phyloP scores from a whole-genome alignment of 2,797 vertebrate species.

The Salarias fasciatus region DNA sequence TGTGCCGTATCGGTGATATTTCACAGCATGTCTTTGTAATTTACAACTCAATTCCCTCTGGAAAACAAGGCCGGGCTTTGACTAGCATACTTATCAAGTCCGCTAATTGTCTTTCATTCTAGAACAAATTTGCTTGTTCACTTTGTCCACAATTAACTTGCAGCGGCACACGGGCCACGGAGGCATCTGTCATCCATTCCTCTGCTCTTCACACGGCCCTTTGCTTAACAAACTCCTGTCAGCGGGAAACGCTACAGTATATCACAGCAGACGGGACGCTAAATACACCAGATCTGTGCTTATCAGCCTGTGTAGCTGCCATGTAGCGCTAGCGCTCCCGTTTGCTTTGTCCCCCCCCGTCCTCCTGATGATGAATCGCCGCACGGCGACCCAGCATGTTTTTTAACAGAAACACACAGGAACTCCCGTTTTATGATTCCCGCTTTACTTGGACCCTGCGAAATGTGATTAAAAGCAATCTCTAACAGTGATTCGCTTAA shows the following conservation, averaged over 20 bases:
- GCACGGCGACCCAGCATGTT: too few relatives aligned
- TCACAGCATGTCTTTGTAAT: conserved; percentile 6
- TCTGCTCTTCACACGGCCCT: conserved; percentile 23
- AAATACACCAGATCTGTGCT: conserved; percentile 31
- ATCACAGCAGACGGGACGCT: conserved; percentile 38
- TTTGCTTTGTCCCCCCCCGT: not conserved
- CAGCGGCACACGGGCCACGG: conserved; percentile 10
- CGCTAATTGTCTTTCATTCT: conserved; percentile 31
- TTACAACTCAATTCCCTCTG: conserved; percentile 7
- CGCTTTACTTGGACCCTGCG: conserved; percentile 7
- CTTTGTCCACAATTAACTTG: conserved; percentile 39
- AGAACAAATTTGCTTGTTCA: conserved; percentile 24
- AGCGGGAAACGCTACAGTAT: conserved; percentile 7
- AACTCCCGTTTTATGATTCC: not conserved
- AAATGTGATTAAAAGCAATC: conserved; percentile 51
- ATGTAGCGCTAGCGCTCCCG: too few relatives aligned
- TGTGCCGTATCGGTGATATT: conserved; percentile 1
- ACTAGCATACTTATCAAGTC: conserved; percentile 21
- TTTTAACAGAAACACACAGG: conserved; percentile 5
- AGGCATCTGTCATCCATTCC: conserved; percentile 21
- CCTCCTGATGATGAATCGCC: conserved; percentile 43
- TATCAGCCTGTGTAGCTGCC: conserved; percentile 40
- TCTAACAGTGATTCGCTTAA: conserved; percentile 38
- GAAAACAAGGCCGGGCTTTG: conserved; percentile 10
- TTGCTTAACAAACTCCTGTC: conserved; percentile 33